These are phyloP conservation scores for Astreopora myriophthalma DNA, from an alignment of 64 coral and sea anemone species.

Conservation along the genomic window DNA sequence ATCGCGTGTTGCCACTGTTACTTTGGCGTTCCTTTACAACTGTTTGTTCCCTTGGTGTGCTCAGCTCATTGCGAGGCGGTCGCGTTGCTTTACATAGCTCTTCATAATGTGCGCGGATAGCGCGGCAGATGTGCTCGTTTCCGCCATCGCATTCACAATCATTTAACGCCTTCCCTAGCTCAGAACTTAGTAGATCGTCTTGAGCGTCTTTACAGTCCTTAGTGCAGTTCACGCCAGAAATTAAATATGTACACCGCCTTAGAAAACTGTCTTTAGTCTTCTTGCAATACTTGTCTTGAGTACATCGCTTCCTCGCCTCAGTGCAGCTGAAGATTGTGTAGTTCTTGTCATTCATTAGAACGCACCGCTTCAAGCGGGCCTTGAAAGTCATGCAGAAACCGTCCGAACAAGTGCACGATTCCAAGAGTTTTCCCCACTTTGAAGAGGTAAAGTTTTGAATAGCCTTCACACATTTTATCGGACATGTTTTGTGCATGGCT, in stretches of 20 bases:
- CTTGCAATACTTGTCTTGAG: constrained; percentile 1
- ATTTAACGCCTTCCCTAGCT: constrained; percentile 39
- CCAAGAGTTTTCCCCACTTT: not conserved
- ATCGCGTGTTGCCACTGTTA: not conserved
- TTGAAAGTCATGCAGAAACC: constrained; percentile 41
- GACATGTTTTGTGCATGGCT: constrained; percentile 38
- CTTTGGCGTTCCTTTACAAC: not conserved
- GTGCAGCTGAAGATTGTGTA: constrained; percentile 44
- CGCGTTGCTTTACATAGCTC: constrained; percentile 10
- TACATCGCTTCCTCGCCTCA: constrained; percentile 3
- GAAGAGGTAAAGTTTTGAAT: constrained; percentile 53
- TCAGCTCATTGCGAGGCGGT: not conserved
- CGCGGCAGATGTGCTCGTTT: constrained; percentile 52
- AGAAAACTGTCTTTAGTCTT: constrained; percentile 6
- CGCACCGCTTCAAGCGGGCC: constrained; percentile 45
- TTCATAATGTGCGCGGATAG: constrained; percentile 51
- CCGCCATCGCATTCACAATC: constrained; percentile 65
- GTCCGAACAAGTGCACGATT: constrained; percentile 44
- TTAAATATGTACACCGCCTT: constrained; percentile 18
- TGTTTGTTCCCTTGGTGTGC: not conserved
- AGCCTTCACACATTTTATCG: not conserved
- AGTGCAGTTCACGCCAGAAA: constrained; percentile 52
- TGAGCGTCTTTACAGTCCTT: constrained; percentile 35
- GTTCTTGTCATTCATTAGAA: not conserved
- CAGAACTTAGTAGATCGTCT: not conserved